phyloP scores from a whole-genome alignment of 2,113 vertebrate species.

The Labeo catla region DNA sequence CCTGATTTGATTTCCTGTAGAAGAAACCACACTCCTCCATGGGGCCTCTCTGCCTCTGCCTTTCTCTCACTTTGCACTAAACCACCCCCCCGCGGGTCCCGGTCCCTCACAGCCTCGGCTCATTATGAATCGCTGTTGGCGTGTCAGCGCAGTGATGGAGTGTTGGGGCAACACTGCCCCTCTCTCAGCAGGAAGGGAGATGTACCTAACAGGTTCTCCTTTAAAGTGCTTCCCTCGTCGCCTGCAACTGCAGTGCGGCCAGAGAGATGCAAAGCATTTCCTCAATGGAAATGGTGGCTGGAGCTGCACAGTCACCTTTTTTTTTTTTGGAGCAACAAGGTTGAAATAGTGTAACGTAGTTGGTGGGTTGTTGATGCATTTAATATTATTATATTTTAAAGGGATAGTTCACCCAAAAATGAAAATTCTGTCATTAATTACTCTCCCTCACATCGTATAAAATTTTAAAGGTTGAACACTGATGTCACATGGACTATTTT shows the following conservation, averaged over 20 bases:
- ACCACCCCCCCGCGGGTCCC: neutral
- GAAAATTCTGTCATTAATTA: no score
- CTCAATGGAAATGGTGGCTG: neutral
- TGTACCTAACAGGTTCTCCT: constrained; percentile 34
- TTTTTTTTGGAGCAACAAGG: neutral
- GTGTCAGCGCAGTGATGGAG: constrained; percentile 41
- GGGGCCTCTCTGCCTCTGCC: constrained; percentile 52
- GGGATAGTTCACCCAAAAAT: no score
- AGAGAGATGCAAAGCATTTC: constrained; percentile 30
- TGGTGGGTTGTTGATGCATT: neutral
- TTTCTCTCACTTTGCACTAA: constrained; percentile 41
- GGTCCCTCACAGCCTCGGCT: constrained; percentile 32
- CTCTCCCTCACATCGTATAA: no score
- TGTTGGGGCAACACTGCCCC: constrained; percentile 35
- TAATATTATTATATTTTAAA: neutral
- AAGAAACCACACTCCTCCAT: constrained; percentile 56
- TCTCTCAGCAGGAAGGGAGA: constrained; percentile 34
- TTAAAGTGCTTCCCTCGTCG: constrained; percentile 14
- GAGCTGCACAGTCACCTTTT: neutral
- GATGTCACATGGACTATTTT: no score
- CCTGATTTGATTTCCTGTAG: constrained; percentile 64
- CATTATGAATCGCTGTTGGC: constrained; percentile 23
- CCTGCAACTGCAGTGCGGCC: neutral
- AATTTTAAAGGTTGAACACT: no score
- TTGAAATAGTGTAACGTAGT: neutral